These are phyloP conservation scores for Ibycter americanus DNA, from an alignment of 2,797 vertebrate genomes.

Conservation along the genomic window DNA sequence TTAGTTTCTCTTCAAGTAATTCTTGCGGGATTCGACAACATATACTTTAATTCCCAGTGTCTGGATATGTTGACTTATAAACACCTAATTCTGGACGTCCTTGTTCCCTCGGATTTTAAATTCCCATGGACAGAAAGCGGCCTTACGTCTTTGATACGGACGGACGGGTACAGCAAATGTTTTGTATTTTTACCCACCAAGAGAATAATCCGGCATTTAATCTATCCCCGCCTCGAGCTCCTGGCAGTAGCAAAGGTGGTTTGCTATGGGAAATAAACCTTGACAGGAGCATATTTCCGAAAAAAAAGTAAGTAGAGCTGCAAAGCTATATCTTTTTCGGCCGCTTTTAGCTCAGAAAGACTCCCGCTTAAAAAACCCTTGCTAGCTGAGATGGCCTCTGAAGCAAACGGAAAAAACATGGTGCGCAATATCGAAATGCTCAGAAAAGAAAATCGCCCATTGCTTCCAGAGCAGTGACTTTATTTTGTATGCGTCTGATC, in stretches of 20 bases:
- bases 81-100: neutral
- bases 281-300: conserved; percentile 74
- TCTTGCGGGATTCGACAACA: neutral
- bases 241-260: conserved; percentile 67
- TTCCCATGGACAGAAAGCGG: neutral
- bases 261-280: conserved; percentile 77
- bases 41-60: neutral
- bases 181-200: conserved; percentile 21
- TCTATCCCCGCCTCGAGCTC: conserved; percentile 47
- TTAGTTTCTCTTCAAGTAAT: neutral
- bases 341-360: conserved; percentile 8
- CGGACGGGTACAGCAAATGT: neutral
- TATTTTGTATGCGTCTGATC: neutral
- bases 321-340: neutral
- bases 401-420: neutral
- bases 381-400: neutral
- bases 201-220: conserved; percentile 59
- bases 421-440: neutral
- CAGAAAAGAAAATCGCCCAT: neutral
- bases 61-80: neutral
- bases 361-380: neutral
- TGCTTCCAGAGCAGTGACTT: neutral
- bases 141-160: neutral
- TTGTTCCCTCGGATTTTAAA: neutral
- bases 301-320: conserved; percentile 43